Conservation (phyloP, 2,888 invertebrate species). For the Oscheius sp. region DNA sequence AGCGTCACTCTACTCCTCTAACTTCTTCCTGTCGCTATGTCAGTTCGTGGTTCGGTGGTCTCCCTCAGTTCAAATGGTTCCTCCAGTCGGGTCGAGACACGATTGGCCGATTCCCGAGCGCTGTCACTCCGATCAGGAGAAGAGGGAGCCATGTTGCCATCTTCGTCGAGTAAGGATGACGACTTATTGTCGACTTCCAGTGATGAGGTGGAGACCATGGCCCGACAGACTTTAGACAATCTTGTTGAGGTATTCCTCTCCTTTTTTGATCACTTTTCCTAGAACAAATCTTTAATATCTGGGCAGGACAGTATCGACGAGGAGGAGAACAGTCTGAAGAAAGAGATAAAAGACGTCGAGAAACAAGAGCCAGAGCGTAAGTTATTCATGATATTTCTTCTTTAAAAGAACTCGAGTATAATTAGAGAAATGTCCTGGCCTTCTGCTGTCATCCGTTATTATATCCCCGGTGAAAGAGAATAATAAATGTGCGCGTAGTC, state of each 20-base stretch:
- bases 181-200: conserved; percentile 63
- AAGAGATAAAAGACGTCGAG: conserved; percentile 26
- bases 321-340: conserved; percentile 26
- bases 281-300: conserved; percentile 35
- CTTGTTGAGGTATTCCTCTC: conserved; percentile 54
- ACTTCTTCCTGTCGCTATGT: conserved; percentile 33
- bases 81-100: conserved; percentile 51
- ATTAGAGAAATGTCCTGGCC: not conserved
- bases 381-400: not conserved
- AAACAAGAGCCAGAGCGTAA: conserved; percentile 30
- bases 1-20: conserved; percentile 4
- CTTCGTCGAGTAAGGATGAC: conserved; percentile 63
- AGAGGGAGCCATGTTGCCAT: conserved; percentile 64
- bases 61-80: conserved; percentile 60
- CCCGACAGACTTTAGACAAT: conserved; percentile 61
- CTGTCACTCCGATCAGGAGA: conserved; percentile 22
- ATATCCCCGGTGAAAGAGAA: conserved; percentile 6
- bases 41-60: conserved; percentile 64
- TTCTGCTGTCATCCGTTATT: too few species aligned
- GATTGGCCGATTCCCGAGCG: conserved; percentile 44
- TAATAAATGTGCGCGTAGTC: conserved; percentile 5
- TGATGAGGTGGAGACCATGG: conserved; percentile 67
- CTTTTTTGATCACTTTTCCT: not conserved
- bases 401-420: not conserved
- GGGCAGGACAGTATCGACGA: conserved; percentile 15